A percentile compares a stretch with the other conserved stretches of the same genome.
phyloP scores from a whole-genome alignment of 2,113 vertebrate species.

The Shinisaurus crocodilurus region DNA sequence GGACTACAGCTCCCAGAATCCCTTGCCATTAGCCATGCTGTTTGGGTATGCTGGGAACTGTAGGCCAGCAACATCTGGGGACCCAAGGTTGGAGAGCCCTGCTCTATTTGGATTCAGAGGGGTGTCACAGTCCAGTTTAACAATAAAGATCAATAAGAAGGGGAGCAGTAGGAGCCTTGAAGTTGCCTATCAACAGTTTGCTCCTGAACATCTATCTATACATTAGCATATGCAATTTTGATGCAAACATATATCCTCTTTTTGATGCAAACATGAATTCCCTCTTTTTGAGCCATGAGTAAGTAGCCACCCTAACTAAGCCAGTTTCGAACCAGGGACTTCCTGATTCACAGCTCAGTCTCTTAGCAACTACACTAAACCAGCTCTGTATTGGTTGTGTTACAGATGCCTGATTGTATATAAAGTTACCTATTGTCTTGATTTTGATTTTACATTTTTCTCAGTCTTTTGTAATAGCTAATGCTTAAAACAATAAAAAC shows the following conservation, averaged over 20 bases:
- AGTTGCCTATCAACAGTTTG: too few relatives aligned
- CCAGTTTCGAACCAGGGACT: background rate
- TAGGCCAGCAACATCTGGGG: too few relatives aligned
- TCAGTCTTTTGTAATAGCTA: background rate
- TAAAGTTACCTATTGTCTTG: background rate
- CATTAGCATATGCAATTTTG: background rate
- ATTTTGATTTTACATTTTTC: background rate
- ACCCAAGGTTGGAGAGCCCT: too few relatives aligned
- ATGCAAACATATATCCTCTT: background rate
- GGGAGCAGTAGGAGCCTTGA: too few relatives aligned
- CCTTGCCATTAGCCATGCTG: too few relatives aligned
- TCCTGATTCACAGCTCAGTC: background rate
- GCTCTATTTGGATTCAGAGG: background rate
- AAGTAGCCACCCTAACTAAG: background rate
- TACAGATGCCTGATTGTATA: background rate
- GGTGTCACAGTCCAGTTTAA: background rate
- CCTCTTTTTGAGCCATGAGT: background rate
- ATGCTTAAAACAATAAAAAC: background rate
- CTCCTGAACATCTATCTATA: background rate
- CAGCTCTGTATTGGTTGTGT: too few relatives aligned
- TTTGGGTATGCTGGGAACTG: too few relatives aligned
- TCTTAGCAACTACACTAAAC: background rate
- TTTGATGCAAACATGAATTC: background rate
- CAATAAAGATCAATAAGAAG: background rate
- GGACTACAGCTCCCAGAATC: too few relatives aligned